Evolutionary conservation across 2,113 vertebrate genomes (phyloP), one percentile per base, ranked within the genome.

Genomic region (Procavia capensis): DNA sequence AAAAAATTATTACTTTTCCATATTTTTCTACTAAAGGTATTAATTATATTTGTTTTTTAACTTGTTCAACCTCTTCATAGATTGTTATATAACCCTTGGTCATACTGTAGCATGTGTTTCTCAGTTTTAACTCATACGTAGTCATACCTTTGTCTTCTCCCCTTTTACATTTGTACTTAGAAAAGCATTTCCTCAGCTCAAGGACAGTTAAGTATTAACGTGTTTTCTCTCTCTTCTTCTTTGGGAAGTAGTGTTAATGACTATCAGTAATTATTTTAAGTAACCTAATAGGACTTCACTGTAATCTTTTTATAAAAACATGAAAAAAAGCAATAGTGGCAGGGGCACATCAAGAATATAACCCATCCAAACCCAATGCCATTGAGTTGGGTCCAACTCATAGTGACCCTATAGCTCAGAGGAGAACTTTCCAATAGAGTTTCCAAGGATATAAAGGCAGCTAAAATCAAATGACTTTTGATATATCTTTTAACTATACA

Each of bases 261-360:
- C 83, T 68, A 63, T 31, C 61, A 92, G 64, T 39, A 91, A 96
- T 79, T 85, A 82, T 61, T 84, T 85, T 54, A 96, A 70, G 57
- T 84, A 86, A 64, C 24, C 57, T 86, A 93, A 92, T 82, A 74
- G 25, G 8, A 29, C 72, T 59, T 27, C 9, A 74, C 31, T 91
- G 29, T 36, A 91, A 76, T 81, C 78, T 36, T 81, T 95, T 45
- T 72, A 89, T 70, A 95, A 94, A 93, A 85, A 19, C 36, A 81
- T 80, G 59, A 95, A 7, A 91, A 7, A 91, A 91, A 85, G 19
- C 76, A 92, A 66, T 43, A 27, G 34, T 31, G 64, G 11, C 19
- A 8, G 1, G 5, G n/a, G 41, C 14, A 76, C 3, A 16, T 95
- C 54, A 78, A 36, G 45, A 95, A 94, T 81, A 75, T 31, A 76